Evolutionary conservation across 1,140 invertebrate genomes (phyloP), one percentile per base, ranked within the genome.

Genomic region (Melanaphis sacchari): DNA sequence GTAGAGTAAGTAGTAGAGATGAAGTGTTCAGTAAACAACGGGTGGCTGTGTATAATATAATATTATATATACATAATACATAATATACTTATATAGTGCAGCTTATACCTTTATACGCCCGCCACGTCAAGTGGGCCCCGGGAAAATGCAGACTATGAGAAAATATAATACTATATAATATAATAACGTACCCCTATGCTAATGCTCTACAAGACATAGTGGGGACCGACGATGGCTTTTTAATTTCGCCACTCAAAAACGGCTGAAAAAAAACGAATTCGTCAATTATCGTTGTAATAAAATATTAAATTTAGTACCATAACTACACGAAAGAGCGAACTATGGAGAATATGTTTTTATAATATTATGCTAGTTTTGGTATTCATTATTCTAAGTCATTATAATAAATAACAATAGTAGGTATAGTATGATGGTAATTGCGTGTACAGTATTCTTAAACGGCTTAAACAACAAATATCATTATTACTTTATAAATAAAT

Each of bases 11-110:
- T 22, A 11, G 54, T 43, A 91, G 38, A 91, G 66, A 91, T 91
- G 90, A 93, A 93, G 91, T 93, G 91, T 93, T 93, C 43, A n/a
- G 91, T 81, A 93, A 93, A 93, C 91, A 93, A 93, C 91, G 91
- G 76, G 87, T 38, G 46, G 87, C 87, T 21, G 18, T 84, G 21
- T 81, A 85, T 85, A 40, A 81, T 85, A 85, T 26, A 5, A n/a
- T 87, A 49, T n/a, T n/a, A n/a, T n/a, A n/a, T n/a, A n/a, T n/a
- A n/a, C n/a, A n/a, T n/a, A n/a, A n/a, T 43, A 41, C 41, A n/a
- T 43, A 26, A 87, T 49, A 88, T 31, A 54, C 31, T 24, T 59
- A 59, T 31, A 59, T 59, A 31, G 26, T 66, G 59, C 59, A 66
- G 40, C 11, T 26, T 85, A 85, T 88, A 88, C 46, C 43, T 88